A percentile compares a stretch with the other conserved stretches of the same genome.
Conservation (phyloP, 2,113 vertebrate genomes). For the Pseudonaja textilis region DNA sequence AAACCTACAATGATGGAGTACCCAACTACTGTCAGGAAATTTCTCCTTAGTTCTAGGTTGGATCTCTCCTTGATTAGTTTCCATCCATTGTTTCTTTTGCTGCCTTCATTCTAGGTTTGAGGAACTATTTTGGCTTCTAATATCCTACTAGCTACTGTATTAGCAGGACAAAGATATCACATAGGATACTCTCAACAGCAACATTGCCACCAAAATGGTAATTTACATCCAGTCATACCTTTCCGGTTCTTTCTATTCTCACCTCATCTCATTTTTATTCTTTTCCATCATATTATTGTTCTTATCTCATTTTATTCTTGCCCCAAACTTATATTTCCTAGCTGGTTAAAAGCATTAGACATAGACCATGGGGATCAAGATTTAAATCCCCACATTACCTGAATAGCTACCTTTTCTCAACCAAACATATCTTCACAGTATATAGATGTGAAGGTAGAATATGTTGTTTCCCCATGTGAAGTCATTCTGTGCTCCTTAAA, state of each 20-base stretch:
- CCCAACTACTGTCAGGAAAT: neutral
- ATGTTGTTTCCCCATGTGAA: neutral
- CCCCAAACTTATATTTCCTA: neutral
- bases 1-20: neutral
- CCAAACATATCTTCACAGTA: neutral
- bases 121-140: neutral
- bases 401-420: neutral
- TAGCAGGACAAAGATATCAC: neutral
- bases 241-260: neutral
- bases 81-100: too few species aligned
- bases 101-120: neutral
- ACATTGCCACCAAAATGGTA: neutral
- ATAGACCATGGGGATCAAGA: neutral
- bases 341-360: neutral
- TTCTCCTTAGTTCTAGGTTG: neutral
- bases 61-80: too few species aligned
- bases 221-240: neutral
- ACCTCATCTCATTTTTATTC: neutral
- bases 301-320: conserved; percentile 27
- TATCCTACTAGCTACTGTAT: neutral
- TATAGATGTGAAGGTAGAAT: neutral
- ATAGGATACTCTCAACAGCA: neutral
- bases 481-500: neutral
- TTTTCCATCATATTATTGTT: neutral
- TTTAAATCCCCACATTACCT: neutral